phyloP scores from a whole-genome alignment of 2,797 vertebrate species.

The Brachyrhaphis roseni region DNA sequence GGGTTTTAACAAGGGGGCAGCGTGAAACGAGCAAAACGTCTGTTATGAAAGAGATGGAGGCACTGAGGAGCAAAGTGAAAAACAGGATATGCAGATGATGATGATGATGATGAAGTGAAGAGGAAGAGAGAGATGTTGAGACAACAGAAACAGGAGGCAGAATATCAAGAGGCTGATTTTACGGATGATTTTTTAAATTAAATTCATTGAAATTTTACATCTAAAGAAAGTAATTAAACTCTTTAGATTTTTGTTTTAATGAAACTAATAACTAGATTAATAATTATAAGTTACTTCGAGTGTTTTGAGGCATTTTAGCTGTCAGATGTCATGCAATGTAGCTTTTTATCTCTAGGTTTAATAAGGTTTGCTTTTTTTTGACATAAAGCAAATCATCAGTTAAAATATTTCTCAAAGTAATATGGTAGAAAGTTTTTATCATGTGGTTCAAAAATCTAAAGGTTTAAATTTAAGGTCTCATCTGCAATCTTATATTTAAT shows the following conservation, averaged over 20 bases:
- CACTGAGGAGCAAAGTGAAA: not conserved
- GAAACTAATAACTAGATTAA: not conserved
- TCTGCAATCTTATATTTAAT: not conserved
- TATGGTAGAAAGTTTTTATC: not conserved
- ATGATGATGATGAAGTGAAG: not conserved
- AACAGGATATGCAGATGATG: not conserved
- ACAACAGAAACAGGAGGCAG: not conserved
- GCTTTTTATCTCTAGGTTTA: not conserved
- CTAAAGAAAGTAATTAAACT: not conserved
- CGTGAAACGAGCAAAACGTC: not conserved
- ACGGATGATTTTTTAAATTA: not conserved
- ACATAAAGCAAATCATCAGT: not conserved
- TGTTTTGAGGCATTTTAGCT: not conserved
- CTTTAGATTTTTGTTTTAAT: not conserved
- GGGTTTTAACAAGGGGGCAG: not conserved
- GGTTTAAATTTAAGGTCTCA: not conserved
- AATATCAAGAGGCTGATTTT: not conserved
- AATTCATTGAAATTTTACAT: not conserved
- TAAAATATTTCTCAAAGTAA: not conserved
- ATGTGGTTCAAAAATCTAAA: not conserved
- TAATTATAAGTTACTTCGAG: not conserved
- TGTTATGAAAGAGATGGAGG: not conserved
- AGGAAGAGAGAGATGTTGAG: not conserved
- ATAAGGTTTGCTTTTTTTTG: not conserved
- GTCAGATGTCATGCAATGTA: not conserved